Evolutionary conservation across 2,888 invertebrate species (phyloP), one percentile per base, ranked within the genome.

Genomic region (Eurytoma californica): DNA sequence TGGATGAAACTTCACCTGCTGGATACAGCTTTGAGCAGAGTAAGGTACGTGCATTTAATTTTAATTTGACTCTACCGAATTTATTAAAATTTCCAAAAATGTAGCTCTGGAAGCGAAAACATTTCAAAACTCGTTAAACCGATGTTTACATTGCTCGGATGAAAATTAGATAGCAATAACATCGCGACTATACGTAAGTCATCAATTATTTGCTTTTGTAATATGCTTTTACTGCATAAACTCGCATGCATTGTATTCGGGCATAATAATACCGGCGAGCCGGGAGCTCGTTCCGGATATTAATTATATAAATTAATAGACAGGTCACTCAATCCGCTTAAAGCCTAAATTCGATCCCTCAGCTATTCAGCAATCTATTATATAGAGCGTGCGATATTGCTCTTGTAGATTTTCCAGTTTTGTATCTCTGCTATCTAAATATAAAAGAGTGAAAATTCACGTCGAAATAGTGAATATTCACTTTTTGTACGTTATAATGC

Each of bases 261-360:
- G 74, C 72, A 79, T 82, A 82, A 79, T 61, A 53, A 68, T 47
- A 24, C 5, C 20, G 49, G 20, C 49, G 7, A 67, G 55, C 61
- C 57, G n/a, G 51, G 67, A 65, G 74, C 78, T 78, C 82, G 80
- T 84, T 84, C 84, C 82, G 82, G 81, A 85, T 85, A 86, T 86
- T 85, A 85, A 87, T 86, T 84, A 85, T 83, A 84, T 83, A 83
- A 85, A 86, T 86, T 84, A 85, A 87, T 86, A 47, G 58, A 13
- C 82, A 84, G 82, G 82, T 83, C 82, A 82, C 63, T 77, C 82
- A 85, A 85, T 85, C 85, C 84, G 86, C 85, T 86, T 85, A 84
- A 74, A 79, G 83, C 82, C 85, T 82, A 85, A 83, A 82, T 80
- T 51, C 16, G 30, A 47, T 13, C 51, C 30, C 30, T 1, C 12